Conservation (phyloP, 2,888 invertebrate genomes). For the Drosophila barbarae region DNA sequence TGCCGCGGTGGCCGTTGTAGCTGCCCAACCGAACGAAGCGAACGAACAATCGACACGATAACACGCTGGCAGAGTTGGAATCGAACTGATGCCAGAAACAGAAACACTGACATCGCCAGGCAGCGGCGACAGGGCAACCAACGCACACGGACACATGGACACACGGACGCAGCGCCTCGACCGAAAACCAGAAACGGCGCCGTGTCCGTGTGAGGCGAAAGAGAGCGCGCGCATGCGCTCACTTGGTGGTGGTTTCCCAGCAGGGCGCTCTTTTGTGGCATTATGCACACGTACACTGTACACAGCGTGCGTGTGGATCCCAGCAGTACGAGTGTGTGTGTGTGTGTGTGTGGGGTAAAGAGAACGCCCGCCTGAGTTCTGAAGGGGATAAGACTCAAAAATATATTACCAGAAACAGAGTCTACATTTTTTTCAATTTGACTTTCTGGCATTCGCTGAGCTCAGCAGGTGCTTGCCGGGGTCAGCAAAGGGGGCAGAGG, state of each 20-base stretch:
- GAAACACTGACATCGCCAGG: conserved; percentile 11
- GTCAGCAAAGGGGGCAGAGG: conserved; percentile 17
- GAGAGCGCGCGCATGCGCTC: conserved; percentile 59
- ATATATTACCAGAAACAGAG: background rate
- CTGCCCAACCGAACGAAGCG: conserved; percentile 11
- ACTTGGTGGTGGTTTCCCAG: conserved; percentile 39
- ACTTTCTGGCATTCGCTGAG: conserved; percentile 26
- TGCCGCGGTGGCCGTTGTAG: conserved; percentile 26
- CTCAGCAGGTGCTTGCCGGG: conserved; percentile 41
- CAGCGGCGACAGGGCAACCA: background rate
- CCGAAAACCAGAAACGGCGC: conserved; percentile 7
- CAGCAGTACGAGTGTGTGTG: background rate
- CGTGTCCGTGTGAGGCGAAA: conserved; percentile 30
- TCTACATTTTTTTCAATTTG: conserved; percentile 1
- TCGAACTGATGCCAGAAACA: conserved; percentile 6
- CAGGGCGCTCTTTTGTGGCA: conserved; percentile 42
- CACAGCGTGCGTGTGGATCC: conserved; percentile 57
- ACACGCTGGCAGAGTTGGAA: conserved; percentile 11
- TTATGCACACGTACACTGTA: conserved; percentile 71
- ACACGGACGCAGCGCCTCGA: background rate
- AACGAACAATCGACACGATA: conserved; percentile 7
- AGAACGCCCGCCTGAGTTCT: conserved; percentile 18
- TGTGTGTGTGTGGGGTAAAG: conserved; percentile 15
- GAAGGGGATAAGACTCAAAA: background rate
- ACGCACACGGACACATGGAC: conserved; percentile 5